A percentile compares a stretch with the other conserved stretches of the same genome.
Conservation (phyloP, 2,888 invertebrate species). For the Junonia oenone region DNA sequence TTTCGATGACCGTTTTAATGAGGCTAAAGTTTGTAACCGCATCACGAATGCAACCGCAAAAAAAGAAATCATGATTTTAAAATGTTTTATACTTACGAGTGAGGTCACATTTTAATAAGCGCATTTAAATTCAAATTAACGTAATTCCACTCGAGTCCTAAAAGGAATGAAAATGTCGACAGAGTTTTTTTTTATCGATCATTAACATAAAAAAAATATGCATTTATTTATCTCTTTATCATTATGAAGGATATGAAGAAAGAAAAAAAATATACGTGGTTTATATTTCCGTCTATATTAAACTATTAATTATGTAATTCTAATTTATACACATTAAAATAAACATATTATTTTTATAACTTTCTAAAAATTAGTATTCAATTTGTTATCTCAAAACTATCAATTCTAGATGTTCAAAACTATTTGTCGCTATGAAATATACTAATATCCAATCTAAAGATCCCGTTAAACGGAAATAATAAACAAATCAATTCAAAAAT, state of each 20-base stretch:
- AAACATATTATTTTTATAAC: background rate
- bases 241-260: conserved; percentile 3
- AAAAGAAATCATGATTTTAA: conserved; percentile 26
- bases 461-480: background rate
- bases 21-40: conserved; percentile 26
- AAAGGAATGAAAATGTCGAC: conserved; percentile 15
- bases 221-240: conserved; percentile 5
- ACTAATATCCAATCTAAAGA: background rate
- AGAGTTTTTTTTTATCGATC: conserved; percentile 7
- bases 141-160: conserved; percentile 13
- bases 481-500: background rate
- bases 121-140: conserved; percentile 27
- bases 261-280: background rate
- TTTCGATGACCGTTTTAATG: conserved; percentile 20
- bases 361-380: background rate
- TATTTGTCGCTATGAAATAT: too few species aligned
- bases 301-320: background rate
- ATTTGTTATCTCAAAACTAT: too few species aligned
- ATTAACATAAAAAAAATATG: conserved; percentile 14
- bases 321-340: background rate
- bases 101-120: conserved; percentile 23
- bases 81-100: conserved; percentile 9
- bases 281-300: background rate
- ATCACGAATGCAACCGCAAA: conserved; percentile 21
- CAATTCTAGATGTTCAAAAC: too few species aligned